Base-by-base conservation (phyloP, 2,113 vertebrate genomes). In the Neoarius graeffei region DNA sequence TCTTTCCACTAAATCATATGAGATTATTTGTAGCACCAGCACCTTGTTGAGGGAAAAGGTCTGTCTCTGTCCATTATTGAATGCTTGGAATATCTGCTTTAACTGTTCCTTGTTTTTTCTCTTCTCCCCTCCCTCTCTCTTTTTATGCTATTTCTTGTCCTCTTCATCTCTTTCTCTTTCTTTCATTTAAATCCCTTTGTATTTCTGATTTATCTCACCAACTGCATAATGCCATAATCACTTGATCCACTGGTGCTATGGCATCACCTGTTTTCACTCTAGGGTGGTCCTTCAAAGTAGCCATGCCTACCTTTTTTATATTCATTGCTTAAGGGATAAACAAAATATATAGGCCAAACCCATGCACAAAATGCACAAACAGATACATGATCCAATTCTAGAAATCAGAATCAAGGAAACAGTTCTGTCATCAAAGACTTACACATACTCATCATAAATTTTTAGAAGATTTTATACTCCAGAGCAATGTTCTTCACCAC, bases 211-310 rank as follows among this genome's bases (percentile, higher is more conserved):
- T 91, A 91, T 82, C 82, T 89, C 85, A 92, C 94, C 92, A 92
- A 90, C 89, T 92, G 88, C 30, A 48, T 74, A 57, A 35, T 54
- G 62, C 42, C 73, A 25, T 79, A 15, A 48, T 83, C 8, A 67
- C 66, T 30, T 90, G 77, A 67, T 85, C 62, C 13, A 59, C 30
- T 83, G 86, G 84, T 86, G 86, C 67, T 89, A 60, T 85, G 79
- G 50, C 69, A 86, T 88, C 69, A 76, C 67, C 66, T 74, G 52
- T 60, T 54, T 71, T 84, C 15, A 84, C 52, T 77, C 11, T 62
- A 90, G 90, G 76, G 85, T 54, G 85, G 90, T 56, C 90, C 90
- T 82, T 93, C 88, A 92, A 93, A 94, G 89, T 92, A 91, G 92
- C 87, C 87, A 86, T 69, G 80, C 60, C 14, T 71, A 19, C 6